Evolutionary conservation across 2,797 vertebrate species (phyloP).

Genomic region (Sylvia borin): DNA sequence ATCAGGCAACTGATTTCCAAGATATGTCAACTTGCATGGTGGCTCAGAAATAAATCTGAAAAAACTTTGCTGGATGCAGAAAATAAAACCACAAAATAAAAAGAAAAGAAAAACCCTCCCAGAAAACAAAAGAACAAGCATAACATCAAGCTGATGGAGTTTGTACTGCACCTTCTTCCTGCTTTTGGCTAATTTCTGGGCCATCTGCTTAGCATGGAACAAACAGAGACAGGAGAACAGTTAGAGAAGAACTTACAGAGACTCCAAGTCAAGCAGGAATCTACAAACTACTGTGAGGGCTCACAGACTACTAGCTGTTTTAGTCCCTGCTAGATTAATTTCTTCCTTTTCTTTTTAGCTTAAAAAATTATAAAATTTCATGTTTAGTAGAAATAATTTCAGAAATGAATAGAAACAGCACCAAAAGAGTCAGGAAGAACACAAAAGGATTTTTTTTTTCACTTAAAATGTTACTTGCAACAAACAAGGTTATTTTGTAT

Average conservation of each 20-base stretch:
- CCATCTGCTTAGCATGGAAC: slow-evolving; percentile 91
- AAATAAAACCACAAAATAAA: slow-evolving; percentile 76
- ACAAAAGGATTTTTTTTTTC: not conserved
- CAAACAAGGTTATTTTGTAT: not conserved
- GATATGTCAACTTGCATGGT: slow-evolving; percentile 66
- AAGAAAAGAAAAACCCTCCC: slow-evolving; percentile 57
- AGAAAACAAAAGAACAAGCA: slow-evolving; percentile 77
- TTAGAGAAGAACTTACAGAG: slow-evolving; percentile 81
- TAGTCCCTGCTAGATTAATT: not conserved
- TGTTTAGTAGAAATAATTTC: not conserved
- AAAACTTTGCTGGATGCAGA: slow-evolving; percentile 88
- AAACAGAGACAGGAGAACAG: slow-evolving; percentile 86
- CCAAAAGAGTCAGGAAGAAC: not conserved
- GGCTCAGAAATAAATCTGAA: slow-evolving; percentile 71
- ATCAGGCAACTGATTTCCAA: slow-evolving; percentile 65
- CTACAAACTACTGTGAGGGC: slow-evolving; percentile 17
- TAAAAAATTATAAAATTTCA: not conserved
- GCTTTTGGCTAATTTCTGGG: slow-evolving; percentile 98
- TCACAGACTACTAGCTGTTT: not conserved
- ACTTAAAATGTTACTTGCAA: not conserved
- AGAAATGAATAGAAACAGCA: not conserved
- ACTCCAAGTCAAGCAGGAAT: slow-evolving; percentile 68
- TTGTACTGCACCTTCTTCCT: slow-evolving; percentile 97
- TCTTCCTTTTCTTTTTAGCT: not conserved
- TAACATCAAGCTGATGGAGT: slow-evolving; percentile 80